Evolutionary conservation across 2,888 invertebrate species (phyloP).

Genomic region (Rhyacophila evoluta): DNA sequence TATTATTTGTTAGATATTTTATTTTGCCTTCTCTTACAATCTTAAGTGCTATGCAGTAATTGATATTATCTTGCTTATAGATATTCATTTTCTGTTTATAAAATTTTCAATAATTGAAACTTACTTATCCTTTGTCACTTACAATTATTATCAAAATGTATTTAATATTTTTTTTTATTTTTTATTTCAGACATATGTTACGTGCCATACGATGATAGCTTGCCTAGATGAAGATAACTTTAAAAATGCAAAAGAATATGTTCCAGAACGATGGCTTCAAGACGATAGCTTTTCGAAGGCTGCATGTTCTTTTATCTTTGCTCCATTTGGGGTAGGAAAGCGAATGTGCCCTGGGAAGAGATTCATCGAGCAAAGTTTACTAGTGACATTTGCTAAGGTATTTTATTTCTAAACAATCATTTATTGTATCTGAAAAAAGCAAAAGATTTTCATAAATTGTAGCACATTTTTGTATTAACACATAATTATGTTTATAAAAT

Average conservation of each 20-base stretch:
- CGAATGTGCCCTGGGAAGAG: conserved; percentile 89
- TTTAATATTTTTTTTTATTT: conserved; percentile 17
- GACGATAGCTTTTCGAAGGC: not conserved
- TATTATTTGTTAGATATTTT: too few species aligned
- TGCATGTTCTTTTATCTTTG: conserved; percentile 71
- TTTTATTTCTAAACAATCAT: too few species aligned
- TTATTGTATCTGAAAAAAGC: too few species aligned
- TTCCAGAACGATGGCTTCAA: conserved; percentile 83
- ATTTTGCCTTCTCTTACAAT: too few species aligned
- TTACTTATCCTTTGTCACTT: not conserved
- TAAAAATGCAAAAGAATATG: conserved; percentile 75
- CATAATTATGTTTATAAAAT: too few species aligned
- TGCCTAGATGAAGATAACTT: conserved; percentile 83
- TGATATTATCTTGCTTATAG: too few species aligned
- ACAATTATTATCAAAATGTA: conserved; percentile 26
- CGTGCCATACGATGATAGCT: conserved; percentile 87
- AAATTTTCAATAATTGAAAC: too few species aligned
- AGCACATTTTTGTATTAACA: too few species aligned
- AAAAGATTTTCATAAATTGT: too few species aligned
- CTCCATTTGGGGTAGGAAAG: conserved; percentile 84
- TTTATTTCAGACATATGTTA: conserved; percentile 75
- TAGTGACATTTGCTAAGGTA: conserved; percentile 81
- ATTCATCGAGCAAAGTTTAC: conserved; percentile 83
- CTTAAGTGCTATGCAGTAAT: too few species aligned
- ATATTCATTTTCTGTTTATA: too few species aligned